A percentile compares a stretch with the other conserved stretches of the same genome.
Evolutionary conservation across 2,113 vertebrate genomes (phyloP).

Genomic region (Brachionichthys hirsutus): DNA sequence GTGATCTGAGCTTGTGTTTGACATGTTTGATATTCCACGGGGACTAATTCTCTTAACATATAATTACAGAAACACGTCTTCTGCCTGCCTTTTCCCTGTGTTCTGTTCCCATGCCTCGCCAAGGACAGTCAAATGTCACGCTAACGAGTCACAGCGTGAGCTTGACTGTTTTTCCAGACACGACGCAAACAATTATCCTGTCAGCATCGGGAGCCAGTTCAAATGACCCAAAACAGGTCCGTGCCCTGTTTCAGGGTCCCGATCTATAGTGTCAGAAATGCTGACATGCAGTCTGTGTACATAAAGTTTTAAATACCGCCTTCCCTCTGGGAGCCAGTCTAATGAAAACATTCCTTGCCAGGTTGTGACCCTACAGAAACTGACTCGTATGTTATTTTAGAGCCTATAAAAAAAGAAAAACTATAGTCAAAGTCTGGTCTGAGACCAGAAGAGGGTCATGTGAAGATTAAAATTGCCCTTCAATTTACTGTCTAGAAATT

Average conservation of each 20-base stretch:
- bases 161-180: constrained; percentile 27
- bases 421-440: constrained; percentile 35
- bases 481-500: constrained; percentile 34
- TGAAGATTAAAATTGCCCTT: constrained; percentile 51
- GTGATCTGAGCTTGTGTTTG: constrained; percentile 31
- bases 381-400: constrained; percentile 37
- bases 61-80: constrained; percentile 32
- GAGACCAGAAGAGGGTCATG: constrained; percentile 44
- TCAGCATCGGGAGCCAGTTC: constrained; percentile 21
- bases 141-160: constrained; percentile 36
- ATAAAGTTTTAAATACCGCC: constrained; percentile 51
- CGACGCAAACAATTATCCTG: constrained; percentile 42
- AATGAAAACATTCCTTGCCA: constrained; percentile 60
- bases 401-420: constrained; percentile 19
- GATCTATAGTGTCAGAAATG: constrained; percentile 35
- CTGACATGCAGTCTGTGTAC: constrained; percentile 39
- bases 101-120: constrained; percentile 24
- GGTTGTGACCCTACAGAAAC: constrained; percentile 55
- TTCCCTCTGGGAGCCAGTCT: constrained; percentile 50
- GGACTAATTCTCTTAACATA: constrained; percentile 42
- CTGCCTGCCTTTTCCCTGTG: constrained; percentile 6
- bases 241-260: constrained; percentile 31
- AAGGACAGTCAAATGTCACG: constrained; percentile 39
- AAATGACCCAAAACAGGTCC: constrained; percentile 41
- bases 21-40: constrained; percentile 23